Percentiles rank a stretch among this genome's conserved stretches.
Evolutionary conservation across 2,113 vertebrate species (phyloP).

Genomic region (Pyrgilauda ruficollis): DNA sequence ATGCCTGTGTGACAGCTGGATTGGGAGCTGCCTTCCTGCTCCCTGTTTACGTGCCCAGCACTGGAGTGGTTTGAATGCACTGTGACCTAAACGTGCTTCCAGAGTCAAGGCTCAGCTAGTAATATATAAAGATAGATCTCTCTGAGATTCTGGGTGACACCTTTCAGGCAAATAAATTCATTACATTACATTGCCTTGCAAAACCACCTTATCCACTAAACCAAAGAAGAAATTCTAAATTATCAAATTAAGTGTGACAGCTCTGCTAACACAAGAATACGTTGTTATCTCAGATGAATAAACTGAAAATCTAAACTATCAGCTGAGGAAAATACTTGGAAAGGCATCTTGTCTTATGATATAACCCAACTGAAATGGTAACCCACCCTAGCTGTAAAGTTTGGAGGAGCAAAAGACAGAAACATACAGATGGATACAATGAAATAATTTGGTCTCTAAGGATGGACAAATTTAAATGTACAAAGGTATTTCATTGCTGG

Average conservation of each 20-base stretch:
- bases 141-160: not conserved
- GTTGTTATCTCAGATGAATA: slow-evolving; percentile 40
- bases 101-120: slow-evolving; percentile 11
- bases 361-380: not conserved
- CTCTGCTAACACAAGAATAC: slow-evolving; percentile 5
- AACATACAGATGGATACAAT: not conserved
- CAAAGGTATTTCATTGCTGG: not conserved
- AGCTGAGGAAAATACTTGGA: not conserved
- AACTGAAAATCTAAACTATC: not conserved
- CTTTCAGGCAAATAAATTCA: slow-evolving; percentile 5
- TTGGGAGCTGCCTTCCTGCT: slow-evolving; percentile 20
- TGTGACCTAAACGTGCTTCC: not conserved
- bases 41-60: not conserved
- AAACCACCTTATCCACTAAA: not conserved
- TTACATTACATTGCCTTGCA: not conserved
- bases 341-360: not conserved
- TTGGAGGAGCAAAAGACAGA: not conserved
- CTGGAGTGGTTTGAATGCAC: not conserved
- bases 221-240: slow-evolving; percentile 26
- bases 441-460: not conserved
- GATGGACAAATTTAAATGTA: not conserved
- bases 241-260: slow-evolving; percentile 49
- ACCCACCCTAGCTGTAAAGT: not conserved
- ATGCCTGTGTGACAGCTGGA: not conserved
- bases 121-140: slow-evolving; percentile 42